phyloP scores from a whole-genome alignment of 2,797 vertebrate genomes.

The Rhadinocentrus ornatus region DNA sequence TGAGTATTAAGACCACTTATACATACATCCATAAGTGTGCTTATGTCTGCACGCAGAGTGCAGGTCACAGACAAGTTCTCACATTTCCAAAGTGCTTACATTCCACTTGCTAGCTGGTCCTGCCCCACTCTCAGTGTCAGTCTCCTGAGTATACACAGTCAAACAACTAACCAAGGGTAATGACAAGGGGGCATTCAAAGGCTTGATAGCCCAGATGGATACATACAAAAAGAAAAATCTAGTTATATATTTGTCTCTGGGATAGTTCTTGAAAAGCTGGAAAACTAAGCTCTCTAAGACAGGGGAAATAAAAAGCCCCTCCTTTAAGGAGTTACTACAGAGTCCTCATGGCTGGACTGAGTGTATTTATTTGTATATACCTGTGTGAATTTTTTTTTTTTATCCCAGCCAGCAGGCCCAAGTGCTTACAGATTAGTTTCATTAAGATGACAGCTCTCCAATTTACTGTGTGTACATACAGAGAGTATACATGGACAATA shows the following conservation, averaged over 20 bases:
- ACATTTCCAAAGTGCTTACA: conserved; percentile 79
- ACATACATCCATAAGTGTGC: conserved; percentile 36
- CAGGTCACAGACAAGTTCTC: conserved; percentile 73
- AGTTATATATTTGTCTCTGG: conserved; percentile 41
- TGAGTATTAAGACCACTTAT: conserved; percentile 28
- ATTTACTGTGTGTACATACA: conserved; percentile 46
- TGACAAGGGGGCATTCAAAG: conserved; percentile 63
- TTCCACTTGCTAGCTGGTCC: conserved; percentile 71
- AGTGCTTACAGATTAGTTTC: conserved; percentile 26
- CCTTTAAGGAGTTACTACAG: conserved; percentile 5
- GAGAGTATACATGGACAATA: conserved; percentile 37
- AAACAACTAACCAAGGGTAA: conserved; percentile 46
- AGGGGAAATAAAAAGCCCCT: conserved; percentile 3
- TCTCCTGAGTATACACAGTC: conserved; percentile 72
- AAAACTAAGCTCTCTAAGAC: conserved; percentile 27
- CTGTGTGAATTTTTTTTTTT: conserved; percentile 34
- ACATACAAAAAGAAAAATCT: conserved; percentile 41
- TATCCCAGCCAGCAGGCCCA: background rate
- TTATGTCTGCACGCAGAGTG: conserved; percentile 59
- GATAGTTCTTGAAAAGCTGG: conserved; percentile 44
- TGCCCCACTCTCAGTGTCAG: conserved; percentile 56
- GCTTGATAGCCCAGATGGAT: conserved; percentile 55
- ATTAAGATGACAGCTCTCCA: conserved; percentile 45
- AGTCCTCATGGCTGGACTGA: too few relatives aligned
- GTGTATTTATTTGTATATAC: too few relatives aligned